phyloP scores from a whole-genome alignment of 2,797 vertebrate species.

The Sus cebifrons region DNA sequence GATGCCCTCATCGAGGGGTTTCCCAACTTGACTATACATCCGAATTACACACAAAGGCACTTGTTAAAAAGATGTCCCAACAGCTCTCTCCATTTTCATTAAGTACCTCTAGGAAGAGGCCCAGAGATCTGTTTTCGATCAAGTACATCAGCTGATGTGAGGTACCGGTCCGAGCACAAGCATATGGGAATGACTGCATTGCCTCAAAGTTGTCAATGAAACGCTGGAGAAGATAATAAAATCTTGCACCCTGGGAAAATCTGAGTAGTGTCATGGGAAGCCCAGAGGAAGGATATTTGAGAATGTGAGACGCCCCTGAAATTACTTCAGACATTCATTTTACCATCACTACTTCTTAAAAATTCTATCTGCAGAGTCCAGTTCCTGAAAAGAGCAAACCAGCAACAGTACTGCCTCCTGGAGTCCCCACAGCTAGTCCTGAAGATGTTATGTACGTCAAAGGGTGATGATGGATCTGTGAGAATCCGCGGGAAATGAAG shows the following conservation, averaged over 20 bases:
- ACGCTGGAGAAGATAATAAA: background rate
- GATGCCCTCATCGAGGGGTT: background rate
- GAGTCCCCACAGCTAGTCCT: background rate
- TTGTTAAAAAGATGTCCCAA: conserved; percentile 17
- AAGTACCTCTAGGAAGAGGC: background rate
- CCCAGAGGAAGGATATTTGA: conserved; percentile 12
- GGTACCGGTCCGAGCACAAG: background rate
- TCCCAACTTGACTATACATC: background rate
- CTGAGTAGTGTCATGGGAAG: background rate
- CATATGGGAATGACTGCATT: background rate
- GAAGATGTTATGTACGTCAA: background rate
- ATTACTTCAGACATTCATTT: conserved; percentile 50
- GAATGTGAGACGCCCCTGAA: background rate
- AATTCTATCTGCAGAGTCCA: background rate
- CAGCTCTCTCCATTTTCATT: background rate
- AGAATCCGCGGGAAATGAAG: background rate
- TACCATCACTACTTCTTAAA: background rate
- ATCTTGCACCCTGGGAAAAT: background rate
- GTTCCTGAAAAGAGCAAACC: conserved; percentile 38
- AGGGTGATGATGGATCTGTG: background rate
- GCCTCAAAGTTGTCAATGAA: background rate
- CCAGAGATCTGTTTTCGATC: conserved; percentile 28
- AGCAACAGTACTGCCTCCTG: background rate
- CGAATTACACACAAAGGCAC: background rate
- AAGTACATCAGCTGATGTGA: background rate